Base-by-base conservation (phyloP, 2,797 vertebrate species). In the Pempheris klunzingeri region DNA sequence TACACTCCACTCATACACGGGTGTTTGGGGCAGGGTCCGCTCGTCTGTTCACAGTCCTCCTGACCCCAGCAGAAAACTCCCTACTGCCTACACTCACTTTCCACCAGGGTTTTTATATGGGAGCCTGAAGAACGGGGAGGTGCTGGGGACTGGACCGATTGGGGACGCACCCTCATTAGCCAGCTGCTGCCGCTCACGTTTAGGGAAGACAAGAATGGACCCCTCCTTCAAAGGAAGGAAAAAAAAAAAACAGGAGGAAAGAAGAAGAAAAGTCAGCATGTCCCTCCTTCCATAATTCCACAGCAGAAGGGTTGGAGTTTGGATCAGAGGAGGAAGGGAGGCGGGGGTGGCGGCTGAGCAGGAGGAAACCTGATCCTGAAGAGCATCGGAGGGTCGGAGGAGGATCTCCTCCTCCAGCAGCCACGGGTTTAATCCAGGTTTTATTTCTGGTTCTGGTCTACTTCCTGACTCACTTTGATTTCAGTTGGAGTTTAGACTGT, bases 11-110 rank as follows among this genome's bases (percentile, higher is more conserved):
- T 98, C 98, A 99, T 98, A 96, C 95, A 97, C 86, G 81, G 90
- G 88, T 88, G 90, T 89, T 84, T 85, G 90, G 90, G 93, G 96
- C 94, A 97, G 93, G 96, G 94, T 96, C 94, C 95, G 80, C 87
- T 92, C 53, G 84, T 90, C 87, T 80, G 87, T 78, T 90, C 90
- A 90, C 92, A 88, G 95, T 95, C 90, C 91, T 96, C 96, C 97
- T 95, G 96, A 97, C 97, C 97, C 97, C 93, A 96, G 90, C 92
- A 98, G 97, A 98, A 93, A 98, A 97, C 96, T 97, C 97, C 97
- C 96, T 97, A 97, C 98, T 98, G 97, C 96, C 96, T 96, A 93
- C 93, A 95, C 93, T 91, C 82, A 94, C 92, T 94, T 93, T 91
- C 90, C 90, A 87, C 88, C 86, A 89, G 92, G 90, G 92, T 89